Conservation (phyloP, 2,113 vertebrate species). For the Ia io region DNA sequence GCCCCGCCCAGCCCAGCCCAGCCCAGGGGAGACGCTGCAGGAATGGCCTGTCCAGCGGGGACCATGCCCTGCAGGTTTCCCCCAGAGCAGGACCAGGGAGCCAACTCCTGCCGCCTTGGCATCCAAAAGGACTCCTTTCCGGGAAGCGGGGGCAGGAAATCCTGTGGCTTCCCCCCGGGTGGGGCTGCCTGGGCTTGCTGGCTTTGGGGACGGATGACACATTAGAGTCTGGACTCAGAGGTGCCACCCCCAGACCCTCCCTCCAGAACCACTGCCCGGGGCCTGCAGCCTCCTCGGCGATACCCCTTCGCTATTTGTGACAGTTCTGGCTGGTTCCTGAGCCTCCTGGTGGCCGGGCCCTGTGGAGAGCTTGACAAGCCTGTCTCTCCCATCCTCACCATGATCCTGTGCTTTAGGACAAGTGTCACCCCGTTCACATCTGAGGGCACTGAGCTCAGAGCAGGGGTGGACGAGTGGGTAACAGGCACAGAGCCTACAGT, state of each 20-base stretch:
- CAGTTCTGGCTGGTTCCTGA: fast-evolving
- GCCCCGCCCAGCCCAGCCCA: no score
- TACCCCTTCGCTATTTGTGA: fast-evolving
- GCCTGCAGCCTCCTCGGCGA: fast-evolving
- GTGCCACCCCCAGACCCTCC: background rate
- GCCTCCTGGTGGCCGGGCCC: background rate
- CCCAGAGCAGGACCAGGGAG: background rate
- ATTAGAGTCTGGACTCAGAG: background rate
- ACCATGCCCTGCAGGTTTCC: fast-evolving
- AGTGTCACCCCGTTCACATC: background rate
- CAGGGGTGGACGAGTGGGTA: background rate
- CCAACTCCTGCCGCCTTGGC: background rate
- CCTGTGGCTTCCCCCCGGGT: background rate
- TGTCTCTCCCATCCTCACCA: background rate
- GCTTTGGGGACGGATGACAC: background rate
- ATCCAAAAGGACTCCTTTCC: background rate
- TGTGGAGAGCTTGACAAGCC: fast-evolving
- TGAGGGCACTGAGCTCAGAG: background rate
- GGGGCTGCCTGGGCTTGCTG: background rate
- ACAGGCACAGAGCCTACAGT: background rate
- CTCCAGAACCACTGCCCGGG: background rate
- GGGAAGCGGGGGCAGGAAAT: background rate
- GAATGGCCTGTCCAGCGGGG: no score
- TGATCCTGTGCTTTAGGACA: fast-evolving
- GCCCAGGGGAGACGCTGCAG: background rate